Evolutionary conservation across 2,888 invertebrate genomes (phyloP).

Genomic region (Theodoxus fluviatilis): DNA sequence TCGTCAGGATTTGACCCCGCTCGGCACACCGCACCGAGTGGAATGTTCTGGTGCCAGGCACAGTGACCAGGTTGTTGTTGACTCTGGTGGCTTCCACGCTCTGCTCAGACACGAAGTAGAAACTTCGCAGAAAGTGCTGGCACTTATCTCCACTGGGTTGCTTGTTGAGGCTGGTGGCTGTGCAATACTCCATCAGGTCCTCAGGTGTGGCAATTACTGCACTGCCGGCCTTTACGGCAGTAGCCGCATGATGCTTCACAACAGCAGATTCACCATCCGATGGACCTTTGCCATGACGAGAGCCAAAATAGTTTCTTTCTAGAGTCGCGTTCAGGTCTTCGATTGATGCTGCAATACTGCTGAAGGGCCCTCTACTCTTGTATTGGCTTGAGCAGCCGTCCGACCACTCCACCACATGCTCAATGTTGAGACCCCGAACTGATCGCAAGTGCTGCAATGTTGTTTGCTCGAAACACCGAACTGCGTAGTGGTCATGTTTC

Average conservation of each 20-base stretch:
- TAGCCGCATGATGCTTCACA: background rate
- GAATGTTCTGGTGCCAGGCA: background rate
- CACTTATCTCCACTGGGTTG: background rate
- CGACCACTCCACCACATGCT: background rate
- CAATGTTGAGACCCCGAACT: background rate
- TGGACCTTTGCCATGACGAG: slow-evolving; percentile 17
- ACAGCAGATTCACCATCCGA: slow-evolving; percentile 20
- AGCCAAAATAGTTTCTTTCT: slow-evolving; percentile 16
- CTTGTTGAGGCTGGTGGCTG: background rate
- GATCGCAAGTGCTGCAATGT: background rate
- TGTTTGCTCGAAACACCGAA: background rate
- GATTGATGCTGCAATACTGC: background rate
- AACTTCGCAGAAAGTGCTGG: slow-evolving; percentile 2
- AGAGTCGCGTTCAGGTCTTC: background rate
- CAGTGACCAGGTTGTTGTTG: background rate
- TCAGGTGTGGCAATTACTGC: background rate
- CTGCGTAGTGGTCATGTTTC: slow-evolving; percentile 15
- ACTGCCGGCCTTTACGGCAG: background rate
- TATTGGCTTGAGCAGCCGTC: slow-evolving; percentile 16
- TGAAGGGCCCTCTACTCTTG: slow-evolving; percentile 12
- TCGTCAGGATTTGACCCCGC: too few relatives aligned
- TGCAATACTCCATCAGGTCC: background rate
- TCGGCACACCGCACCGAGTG: background rate
- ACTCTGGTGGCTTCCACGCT: background rate
- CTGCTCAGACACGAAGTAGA: background rate